phyloP scores from a whole-genome alignment of 2,888 invertebrate genomes.

The Arrhopalites spinosus region DNA sequence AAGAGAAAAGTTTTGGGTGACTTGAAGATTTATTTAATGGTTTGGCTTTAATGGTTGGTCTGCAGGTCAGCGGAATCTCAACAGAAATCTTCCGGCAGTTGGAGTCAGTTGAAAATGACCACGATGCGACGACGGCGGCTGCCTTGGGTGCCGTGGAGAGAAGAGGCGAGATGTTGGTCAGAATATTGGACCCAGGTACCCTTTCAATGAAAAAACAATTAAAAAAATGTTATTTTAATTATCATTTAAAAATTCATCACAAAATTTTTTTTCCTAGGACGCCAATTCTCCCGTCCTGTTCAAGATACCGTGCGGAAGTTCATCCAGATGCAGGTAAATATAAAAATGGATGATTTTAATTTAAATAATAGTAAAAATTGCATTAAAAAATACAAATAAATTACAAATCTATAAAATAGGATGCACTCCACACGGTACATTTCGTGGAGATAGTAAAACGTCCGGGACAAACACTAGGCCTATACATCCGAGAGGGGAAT shows the following conservation, averaged over 20 bases:
- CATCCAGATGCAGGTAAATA: slow-evolving; percentile 73
- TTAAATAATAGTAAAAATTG: neutral
- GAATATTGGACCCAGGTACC: slow-evolving; percentile 80
- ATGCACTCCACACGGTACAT: slow-evolving; percentile 78
- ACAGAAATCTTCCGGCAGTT: slow-evolving; percentile 96
- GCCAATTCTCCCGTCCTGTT: slow-evolving; percentile 84
- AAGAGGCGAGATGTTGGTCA: slow-evolving; percentile 89
- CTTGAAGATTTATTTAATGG: neutral
- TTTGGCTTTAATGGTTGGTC: neutral
- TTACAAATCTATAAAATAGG: too few relatives aligned
- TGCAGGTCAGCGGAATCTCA: slow-evolving; percentile 92
- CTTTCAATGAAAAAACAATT: too few relatives aligned
- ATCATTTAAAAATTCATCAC: too few relatives aligned
- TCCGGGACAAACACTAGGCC: slow-evolving; percentile 95
- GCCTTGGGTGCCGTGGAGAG: slow-evolving; percentile 86
- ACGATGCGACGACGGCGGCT: slow-evolving; percentile 89
- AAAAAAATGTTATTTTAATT: too few relatives aligned
- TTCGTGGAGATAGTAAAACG: slow-evolving; percentile 98
- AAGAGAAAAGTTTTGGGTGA: neutral
- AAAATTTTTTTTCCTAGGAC: slow-evolving; percentile 55
- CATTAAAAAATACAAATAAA: too few relatives aligned
- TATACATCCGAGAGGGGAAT: slow-evolving; percentile 98
- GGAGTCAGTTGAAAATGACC: slow-evolving; percentile 94
- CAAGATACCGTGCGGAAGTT: slow-evolving; percentile 86
- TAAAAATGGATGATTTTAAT: neutral